A percentile compares a stretch with the other conserved stretches of the same genome.
These are phyloP conservation scores for Platycercus adscitus DNA, from an alignment of 2,113 vertebrate species.

Conservation along the genomic window DNA sequence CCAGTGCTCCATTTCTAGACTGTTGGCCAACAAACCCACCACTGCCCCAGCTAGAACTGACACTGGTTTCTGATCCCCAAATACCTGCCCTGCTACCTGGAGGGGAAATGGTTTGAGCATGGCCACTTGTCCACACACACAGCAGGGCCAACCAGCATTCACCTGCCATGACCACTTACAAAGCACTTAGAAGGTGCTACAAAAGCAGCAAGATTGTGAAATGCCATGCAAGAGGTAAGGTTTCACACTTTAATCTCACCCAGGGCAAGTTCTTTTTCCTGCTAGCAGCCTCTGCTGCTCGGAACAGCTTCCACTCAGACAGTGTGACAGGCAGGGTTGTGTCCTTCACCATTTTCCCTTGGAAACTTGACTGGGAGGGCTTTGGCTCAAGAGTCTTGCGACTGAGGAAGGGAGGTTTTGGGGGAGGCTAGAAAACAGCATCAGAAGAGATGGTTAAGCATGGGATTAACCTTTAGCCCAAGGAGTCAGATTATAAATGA, in stretches of 20 bases:
- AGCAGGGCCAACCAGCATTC: neutral
- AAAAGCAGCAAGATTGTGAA: neutral
- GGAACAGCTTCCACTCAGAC: constrained; percentile 80
- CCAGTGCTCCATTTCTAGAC: neutral
- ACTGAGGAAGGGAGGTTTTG: constrained; percentile 82
- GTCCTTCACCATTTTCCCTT: constrained; percentile 73
- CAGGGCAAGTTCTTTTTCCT: constrained; percentile 77
- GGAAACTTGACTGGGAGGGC: constrained; percentile 51
- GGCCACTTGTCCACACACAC: neutral
- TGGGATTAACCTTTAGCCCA: neutral
- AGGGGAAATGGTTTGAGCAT: neutral
- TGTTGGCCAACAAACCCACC: neutral
- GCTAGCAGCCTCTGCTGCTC: constrained; percentile 69
- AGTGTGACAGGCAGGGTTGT: constrained; percentile 77
- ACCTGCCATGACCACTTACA: neutral
- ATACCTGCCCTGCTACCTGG: neutral
- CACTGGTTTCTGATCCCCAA: neutral
- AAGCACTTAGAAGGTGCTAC: neutral
- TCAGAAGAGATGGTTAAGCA: neutral
- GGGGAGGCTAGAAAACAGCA: constrained; percentile 76
- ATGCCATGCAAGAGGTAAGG: neutral
- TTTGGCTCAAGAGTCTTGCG: constrained; percentile 77
- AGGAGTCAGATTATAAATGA: neutral
- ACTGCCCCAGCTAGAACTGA: neutral
- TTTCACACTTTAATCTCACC: constrained; percentile 55